Conservation (phyloP, 2,797 vertebrate species). For the Mormyrus hasselquistii region DNA sequence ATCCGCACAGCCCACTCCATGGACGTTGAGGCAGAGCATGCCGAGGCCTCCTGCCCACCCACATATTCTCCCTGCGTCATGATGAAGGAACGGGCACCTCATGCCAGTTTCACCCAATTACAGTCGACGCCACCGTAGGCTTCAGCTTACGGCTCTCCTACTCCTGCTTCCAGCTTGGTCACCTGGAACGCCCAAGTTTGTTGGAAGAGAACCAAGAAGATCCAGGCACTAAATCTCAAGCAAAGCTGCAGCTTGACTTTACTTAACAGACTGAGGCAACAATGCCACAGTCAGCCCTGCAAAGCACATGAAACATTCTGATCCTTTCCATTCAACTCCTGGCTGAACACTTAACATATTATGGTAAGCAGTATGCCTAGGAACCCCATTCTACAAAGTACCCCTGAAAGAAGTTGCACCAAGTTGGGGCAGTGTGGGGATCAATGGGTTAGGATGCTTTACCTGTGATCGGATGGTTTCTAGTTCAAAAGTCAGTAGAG, state of each 20-base stretch:
- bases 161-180: not conserved
- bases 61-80: not conserved
- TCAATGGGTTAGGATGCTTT: not conserved
- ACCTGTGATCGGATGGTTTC: not conserved
- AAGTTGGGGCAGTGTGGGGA: not conserved
- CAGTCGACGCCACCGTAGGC: not conserved
- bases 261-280: not conserved
- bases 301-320: not conserved
- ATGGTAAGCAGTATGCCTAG: not conserved
- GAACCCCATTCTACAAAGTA: not conserved
- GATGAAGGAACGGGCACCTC: not conserved
- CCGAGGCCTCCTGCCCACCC: not conserved
- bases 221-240: not conserved
- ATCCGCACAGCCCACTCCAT: constrained; percentile 1
- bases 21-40: not conserved
- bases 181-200: not conserved
- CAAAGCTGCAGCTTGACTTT: not conserved
- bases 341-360: not conserved
- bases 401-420: not conserved
- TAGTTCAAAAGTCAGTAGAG: not conserved
- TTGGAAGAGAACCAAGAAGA: not conserved
- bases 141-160: not conserved
- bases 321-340: not conserved
- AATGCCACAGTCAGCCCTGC: not conserved
- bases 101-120: not conserved